Evolutionary conservation across 2,113 vertebrate genomes (phyloP).

Genomic region (Orycteropus afer): DNA sequence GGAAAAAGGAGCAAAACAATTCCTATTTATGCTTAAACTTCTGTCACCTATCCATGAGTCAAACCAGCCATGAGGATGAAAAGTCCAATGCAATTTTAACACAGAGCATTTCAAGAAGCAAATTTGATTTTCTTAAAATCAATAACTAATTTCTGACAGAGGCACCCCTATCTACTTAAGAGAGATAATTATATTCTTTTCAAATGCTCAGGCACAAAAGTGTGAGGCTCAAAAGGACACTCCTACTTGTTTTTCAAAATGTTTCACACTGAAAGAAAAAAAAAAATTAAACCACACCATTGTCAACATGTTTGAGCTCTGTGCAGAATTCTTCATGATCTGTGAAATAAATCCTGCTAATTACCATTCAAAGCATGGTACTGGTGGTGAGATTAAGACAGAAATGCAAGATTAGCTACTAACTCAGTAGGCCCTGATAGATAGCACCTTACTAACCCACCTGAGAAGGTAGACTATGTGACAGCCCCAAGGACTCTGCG

Average conservation of each 20-base stretch:
- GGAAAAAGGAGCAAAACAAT: not conserved
- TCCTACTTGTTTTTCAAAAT: not conserved
- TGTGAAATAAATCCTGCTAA: not conserved
- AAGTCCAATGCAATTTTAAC: not conserved
- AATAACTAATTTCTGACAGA: slow-evolving; percentile 78
- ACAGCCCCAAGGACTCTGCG: not conserved
- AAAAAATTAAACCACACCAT: not conserved
- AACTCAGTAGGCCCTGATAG: not conserved
- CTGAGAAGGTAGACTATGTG: rapidly evolving
- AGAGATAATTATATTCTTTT: slow-evolving; percentile 65
- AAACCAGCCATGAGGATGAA: not conserved
- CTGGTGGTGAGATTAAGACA: not conserved
- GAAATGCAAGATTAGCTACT: not conserved
- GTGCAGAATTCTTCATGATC: not conserved
- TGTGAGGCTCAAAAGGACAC: not conserved
- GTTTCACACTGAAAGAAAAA: not conserved
- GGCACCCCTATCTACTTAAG: slow-evolving; percentile 29
- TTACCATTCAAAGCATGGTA: not conserved
- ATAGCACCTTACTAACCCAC: not conserved
- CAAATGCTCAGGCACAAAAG: slow-evolving; percentile 52
- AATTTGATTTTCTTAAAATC: slow-evolving; percentile 76
- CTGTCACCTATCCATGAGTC: not conserved
- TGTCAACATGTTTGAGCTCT: not conserved
- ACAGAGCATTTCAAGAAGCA: slow-evolving; percentile 69
- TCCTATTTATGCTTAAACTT: not conserved